Base-by-base conservation (phyloP, 2,797 vertebrate genomes). In the Hozukius guyotensis region DNA sequence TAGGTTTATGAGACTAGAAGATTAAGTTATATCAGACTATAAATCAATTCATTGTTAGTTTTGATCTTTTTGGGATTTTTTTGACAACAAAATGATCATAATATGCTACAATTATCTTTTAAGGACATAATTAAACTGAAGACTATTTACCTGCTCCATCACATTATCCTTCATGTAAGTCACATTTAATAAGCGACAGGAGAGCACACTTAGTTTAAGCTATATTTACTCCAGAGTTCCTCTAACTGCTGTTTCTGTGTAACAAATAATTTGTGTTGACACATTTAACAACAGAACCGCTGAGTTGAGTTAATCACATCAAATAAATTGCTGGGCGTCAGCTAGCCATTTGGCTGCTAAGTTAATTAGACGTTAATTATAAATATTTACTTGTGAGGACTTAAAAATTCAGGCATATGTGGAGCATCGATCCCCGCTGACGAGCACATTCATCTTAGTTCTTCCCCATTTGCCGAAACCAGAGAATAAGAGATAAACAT, bases 291-390 rank as follows among this genome's bases (percentile, higher is more conserved):
- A 73, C 12, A 62, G 34, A 3, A 4, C 31, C n/a, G 18, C 34
- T 29, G 36, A 29, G 29, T 25, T 62, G 18, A 60, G 49, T 22
- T 61, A 60, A 78, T 87, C 60, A 55, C 36, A 72, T 66, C 12
- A 86, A 70, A 80, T 64, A 42, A 32, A 31, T 77, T 66, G 25
- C 36, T 42, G 22, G 20, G 9, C 67, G 14, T 65, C n/a, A 62
- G 59, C 32, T 53, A 62, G 24, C 25, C 18, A 67, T 78, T 73
- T 56, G 24, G 8, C 52, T 55, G 27, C 2, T 71, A 55, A 56
- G 22, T 68, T 78, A 71, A 85, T 82, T 52, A 56, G 73, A 74
- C 4, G 4, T 75, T 82, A 67, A 72, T 77, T 66, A 75, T 22
- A 76, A 59, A 60, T 49, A 55, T 83, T 72, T 62, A 53, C 14